These are phyloP conservation scores for Agrochola macilenta DNA, from an alignment of 2,888 invertebrate genomes.

Conservation along the genomic window DNA sequence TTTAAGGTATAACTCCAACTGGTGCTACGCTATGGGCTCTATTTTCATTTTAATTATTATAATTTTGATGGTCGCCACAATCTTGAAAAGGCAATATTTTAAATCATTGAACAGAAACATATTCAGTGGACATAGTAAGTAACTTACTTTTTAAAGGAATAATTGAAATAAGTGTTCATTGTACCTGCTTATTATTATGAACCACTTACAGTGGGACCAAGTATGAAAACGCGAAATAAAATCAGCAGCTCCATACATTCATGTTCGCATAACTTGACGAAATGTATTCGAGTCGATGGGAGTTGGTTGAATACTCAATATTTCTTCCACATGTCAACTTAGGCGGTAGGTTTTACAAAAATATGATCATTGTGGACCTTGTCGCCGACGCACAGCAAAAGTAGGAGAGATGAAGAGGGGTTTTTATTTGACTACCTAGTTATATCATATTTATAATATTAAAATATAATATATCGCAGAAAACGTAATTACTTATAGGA, in stretches of 20 bases:
- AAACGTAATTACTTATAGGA: background rate
- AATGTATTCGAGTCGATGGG: background rate
- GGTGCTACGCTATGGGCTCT: slow-evolving; percentile 44
- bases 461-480: background rate
- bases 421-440: too few relatives aligned
- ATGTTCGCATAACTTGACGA: background rate
- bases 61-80: slow-evolving; percentile 5
- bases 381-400: too few relatives aligned
- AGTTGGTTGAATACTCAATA: too few relatives aligned
- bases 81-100: slow-evolving; percentile 21
- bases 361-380: too few relatives aligned
- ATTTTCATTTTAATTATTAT: slow-evolving; percentile 28
- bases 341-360: too few relatives aligned
- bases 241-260: background rate
- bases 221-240: background rate
- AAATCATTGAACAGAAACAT: slow-evolving; percentile 30
- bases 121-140: slow-evolving; percentile 40
- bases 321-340: too few relatives aligned
- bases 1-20: slow-evolving; percentile 36
- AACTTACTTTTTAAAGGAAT: background rate
- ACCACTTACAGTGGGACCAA: background rate
- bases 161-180: background rate
- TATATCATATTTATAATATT: background rate
- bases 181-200: background rate
- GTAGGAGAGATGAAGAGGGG: too few relatives aligned